Conservation (phyloP, 2,113 vertebrate species). For the Aviceda subcristata region DNA sequence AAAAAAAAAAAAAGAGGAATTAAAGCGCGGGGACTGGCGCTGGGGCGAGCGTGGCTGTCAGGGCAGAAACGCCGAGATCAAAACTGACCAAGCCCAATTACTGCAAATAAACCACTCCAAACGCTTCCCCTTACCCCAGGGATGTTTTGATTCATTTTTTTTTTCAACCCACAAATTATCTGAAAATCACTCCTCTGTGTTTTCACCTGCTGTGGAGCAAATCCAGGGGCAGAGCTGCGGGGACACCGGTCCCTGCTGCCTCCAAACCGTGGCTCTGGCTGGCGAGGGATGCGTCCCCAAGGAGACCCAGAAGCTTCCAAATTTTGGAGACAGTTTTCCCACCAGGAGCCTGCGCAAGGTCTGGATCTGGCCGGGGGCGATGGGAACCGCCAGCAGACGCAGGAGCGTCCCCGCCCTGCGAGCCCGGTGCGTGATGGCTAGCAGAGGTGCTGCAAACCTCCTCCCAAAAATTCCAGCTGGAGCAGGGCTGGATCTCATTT, state of each 20-base stretch:
- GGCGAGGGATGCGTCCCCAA: too few species aligned
- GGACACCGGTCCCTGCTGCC: background rate
- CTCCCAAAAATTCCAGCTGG: background rate
- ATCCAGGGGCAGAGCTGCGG: background rate
- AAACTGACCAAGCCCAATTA: background rate
- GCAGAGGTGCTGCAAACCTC: background rate
- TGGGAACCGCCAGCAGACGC: background rate
- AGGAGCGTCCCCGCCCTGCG: background rate
- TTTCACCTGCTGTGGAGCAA: background rate
- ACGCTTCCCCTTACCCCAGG: background rate
- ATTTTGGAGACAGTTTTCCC: background rate
- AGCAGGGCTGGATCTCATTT: slow-evolving; percentile 6
- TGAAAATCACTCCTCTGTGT: background rate
- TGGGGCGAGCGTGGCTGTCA: background rate
- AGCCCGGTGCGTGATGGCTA: fast-evolving
- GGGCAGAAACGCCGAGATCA: background rate
- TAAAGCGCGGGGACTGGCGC: background rate
- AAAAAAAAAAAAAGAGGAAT: background rate
- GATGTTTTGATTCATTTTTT: background rate
- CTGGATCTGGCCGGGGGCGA: fast-evolving
- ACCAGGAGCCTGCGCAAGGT: background rate
- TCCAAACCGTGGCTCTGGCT: background rate
- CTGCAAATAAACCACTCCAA: background rate
- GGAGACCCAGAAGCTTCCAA: background rate
- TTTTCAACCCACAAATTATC: background rate